Base-by-base conservation (phyloP, 2,888 invertebrate genomes). In the Amblyjoppa fuscipennis region DNA sequence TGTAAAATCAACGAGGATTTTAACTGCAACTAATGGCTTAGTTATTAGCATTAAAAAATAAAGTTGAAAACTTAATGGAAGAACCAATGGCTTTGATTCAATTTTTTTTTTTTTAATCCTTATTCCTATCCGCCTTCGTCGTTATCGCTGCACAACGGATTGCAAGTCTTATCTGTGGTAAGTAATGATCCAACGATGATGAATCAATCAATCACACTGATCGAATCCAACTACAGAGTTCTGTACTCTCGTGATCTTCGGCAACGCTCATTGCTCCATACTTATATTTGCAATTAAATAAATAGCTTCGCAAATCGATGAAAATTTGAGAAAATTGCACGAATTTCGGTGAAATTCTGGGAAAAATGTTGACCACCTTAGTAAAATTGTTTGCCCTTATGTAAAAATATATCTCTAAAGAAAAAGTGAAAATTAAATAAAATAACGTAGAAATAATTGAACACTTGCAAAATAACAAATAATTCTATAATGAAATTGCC, bases 1-100 rank as follows among this genome's bases (percentile, higher is more conserved):
- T 92, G 92, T 93, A 91, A 93, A 92, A 92, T 91, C 91, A 91
- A 93, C 91, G 92, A 93, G 91, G 92, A 93, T 93, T 92, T 93
- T 93, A 92, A 91, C 90, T 90, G 91, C 91, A 92, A 92, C 89
- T 92, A 92, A 91, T 92, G 91, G 91, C 92, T 92, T 93, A 93
- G 93, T 92, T 93, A 90, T 92, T 93, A 93, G 92, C 91, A 90
- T 91, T 90, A 90, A 88, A 90, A 90, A 90, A 90, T 90, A 90
- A 91, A 92, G 89, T 91, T 91, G 90, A 91, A 92, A 92, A 90
- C 90, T 88, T 90, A 91, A 90, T 89, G 91, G 89, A 89, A 90
- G 85, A 88, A 85, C 41, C 66, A 45, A 73, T 28, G 38, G 51
- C 56, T 31, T 49, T 59, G 49, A 45, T 25, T 34, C 25, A 41